phyloP scores from a whole-genome alignment of 2,797 vertebrate species.

The Delichon dasypus region DNA sequence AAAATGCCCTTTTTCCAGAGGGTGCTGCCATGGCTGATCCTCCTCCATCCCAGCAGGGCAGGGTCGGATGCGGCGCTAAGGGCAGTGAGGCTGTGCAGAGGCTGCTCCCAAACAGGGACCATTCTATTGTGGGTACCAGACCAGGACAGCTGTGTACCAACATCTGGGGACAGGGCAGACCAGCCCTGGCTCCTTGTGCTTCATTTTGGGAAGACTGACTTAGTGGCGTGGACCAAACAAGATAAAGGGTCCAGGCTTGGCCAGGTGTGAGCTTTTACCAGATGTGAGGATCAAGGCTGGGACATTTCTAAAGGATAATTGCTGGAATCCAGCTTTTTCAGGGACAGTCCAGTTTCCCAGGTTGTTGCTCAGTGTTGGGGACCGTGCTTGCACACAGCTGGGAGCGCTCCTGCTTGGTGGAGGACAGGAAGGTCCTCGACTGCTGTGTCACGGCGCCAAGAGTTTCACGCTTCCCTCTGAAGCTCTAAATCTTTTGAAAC shows the following conservation, averaged over 20 bases:
- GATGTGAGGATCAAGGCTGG: neutral
- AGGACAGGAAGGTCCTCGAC: neutral
- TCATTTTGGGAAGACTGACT: rapidly evolving
- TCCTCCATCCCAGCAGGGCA: neutral
- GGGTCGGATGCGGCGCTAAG: neutral
- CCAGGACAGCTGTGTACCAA: neutral
- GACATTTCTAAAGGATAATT: neutral
- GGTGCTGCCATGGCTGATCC: neutral
- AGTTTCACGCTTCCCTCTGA: neutral
- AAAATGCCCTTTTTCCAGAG: neutral
- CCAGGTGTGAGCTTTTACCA: neutral
- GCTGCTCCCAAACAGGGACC: neutral
- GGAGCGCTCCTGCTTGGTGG: neutral
- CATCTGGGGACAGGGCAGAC: neutral
- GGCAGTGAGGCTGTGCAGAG: neutral
- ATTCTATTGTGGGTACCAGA: neutral
- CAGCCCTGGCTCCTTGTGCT: too few relatives aligned
- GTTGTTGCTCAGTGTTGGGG: rapidly evolving
- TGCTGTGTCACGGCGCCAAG: neutral
- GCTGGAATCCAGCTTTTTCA: neutral
- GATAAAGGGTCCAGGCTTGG: neutral
- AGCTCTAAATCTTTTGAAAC: neutral
- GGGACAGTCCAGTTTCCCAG: neutral
- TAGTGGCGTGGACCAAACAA: rapidly evolving
- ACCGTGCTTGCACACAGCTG: rapidly evolving